Evolutionary conservation across 2,888 invertebrate genomes (phyloP).

Genomic region (Drosophila antonietae): DNA sequence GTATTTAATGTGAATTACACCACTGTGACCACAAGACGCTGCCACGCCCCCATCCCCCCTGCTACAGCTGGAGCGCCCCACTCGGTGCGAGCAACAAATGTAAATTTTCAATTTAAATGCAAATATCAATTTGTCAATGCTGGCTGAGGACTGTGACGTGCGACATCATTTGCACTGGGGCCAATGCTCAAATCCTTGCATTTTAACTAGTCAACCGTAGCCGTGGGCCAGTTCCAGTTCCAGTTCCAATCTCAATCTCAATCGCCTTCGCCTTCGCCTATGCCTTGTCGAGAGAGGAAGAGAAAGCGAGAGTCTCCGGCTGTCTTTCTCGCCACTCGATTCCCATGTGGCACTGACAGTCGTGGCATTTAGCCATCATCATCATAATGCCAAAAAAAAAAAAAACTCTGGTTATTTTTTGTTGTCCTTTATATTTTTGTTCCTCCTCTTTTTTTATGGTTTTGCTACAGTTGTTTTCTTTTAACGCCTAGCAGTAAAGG

Average conservation of each 20-base stretch:
- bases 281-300: too few species aligned
- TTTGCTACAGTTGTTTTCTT: slow-evolving; percentile 12
- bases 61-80: neutral
- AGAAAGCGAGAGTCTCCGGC: too few species aligned
- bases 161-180: slow-evolving; percentile 45
- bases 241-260: slow-evolving; percentile 40
- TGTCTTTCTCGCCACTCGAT: slow-evolving; percentile 43
- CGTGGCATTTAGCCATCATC: slow-evolving; percentile 79
- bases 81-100: slow-evolving; percentile 81
- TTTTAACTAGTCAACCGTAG: slow-evolving; percentile 78
- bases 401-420: slow-evolving; percentile 42
- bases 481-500: slow-evolving; percentile 7
- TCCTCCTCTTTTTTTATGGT: slow-evolving; percentile 1
- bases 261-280: slow-evolving; percentile 23
- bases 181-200: slow-evolving; percentile 68
- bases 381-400: slow-evolving; percentile 69
- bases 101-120: slow-evolving; percentile 85
- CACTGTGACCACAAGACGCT: slow-evolving; percentile 82
- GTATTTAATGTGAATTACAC: slow-evolving; percentile 84
- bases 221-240: slow-evolving; percentile 57
- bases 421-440: slow-evolving; percentile 1
- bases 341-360: slow-evolving; percentile 74
- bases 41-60: neutral
- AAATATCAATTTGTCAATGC: slow-evolving; percentile 85
- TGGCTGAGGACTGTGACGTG: slow-evolving; percentile 30